Evolutionary conservation across 2,797 vertebrate species (phyloP), one percentile per base, ranked within the genome.

Genomic region (Lepidocolaptes lacrymiger): DNA sequence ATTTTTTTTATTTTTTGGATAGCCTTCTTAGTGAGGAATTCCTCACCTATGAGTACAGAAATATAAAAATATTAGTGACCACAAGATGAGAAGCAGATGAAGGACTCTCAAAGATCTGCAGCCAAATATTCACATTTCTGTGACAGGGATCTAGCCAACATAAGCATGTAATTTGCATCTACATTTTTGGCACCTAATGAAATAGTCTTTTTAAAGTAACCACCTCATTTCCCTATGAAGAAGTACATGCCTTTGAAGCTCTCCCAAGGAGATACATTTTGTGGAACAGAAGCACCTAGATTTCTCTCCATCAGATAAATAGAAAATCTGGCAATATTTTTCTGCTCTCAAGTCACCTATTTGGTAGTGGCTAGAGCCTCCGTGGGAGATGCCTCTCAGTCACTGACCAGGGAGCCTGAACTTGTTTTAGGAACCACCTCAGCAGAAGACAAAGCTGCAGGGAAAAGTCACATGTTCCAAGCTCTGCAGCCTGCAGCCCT

Each of bases 161-260:
- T 21, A 93, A 89, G 22, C 30, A 34, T 2, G 2, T 46, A 54
- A 46, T 85, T 89, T 95, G 37, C 72, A 67, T 82, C 41, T 61
- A 46, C 68, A 43, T 74, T 95, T 93, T 80, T 96, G 87, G 79
- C 85, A 88, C 37, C 37, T 63, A 71, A 87, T 89, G 61, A 93
- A 91, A 79, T 27, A 94, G 39, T 39, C 52, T 84, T 82, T 92
- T 94, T 79, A 26, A 91, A 88, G 44, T 68, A 92, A 85, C 61
- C 54, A 49, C 18, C 34, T 71, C 12, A 46, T 91, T 93, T 89
- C 68, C 52, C 82, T 76, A 7, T 37, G 24, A 56, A 92, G 63
- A 76, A 69, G 17, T 41, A 58, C 36, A 30, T 51, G 59, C 32
- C 71, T 96, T 82, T 93, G 64, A 87, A 87, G 48, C 41, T 72